phyloP scores from a whole-genome alignment of 2,113 vertebrate genomes.

The Illadopsis cleaveri region DNA sequence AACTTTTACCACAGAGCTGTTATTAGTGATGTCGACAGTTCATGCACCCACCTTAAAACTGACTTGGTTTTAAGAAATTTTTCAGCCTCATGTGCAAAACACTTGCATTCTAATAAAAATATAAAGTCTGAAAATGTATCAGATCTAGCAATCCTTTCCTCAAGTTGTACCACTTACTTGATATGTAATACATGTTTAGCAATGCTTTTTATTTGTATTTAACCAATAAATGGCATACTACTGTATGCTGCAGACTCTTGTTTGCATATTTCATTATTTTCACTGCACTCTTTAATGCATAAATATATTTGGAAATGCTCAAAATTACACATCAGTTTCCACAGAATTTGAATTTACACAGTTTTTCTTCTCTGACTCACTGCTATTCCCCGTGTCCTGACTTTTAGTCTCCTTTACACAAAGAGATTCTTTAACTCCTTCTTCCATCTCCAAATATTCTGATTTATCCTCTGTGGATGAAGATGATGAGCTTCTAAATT shows the following conservation, averaged over 20 bases:
- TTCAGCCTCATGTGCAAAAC: conserved; percentile 80
- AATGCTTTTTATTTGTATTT: conserved; percentile 72
- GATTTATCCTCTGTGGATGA: conserved; percentile 96
- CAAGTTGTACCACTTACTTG: conserved; percentile 71
- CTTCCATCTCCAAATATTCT: conserved; percentile 98
- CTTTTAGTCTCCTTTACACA: conserved; percentile 90
- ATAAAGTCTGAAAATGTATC: conserved; percentile 76
- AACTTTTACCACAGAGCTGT: conserved; percentile 76
- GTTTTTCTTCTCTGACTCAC: conserved; percentile 92
- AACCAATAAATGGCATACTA: conserved; percentile 74
- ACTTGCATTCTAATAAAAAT: conserved; percentile 83
- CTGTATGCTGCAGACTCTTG: conserved; percentile 70
- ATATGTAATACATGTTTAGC: conserved; percentile 75
- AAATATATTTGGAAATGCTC: conserved; percentile 75
- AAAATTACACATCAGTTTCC: conserved; percentile 95
- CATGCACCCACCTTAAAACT: conserved; percentile 65
- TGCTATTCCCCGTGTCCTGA: conserved; percentile 90
- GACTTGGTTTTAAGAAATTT: conserved; percentile 51
- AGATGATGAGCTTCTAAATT: conserved; percentile 88
- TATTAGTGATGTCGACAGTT: conserved; percentile 71
- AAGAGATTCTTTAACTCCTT: conserved; percentile 95
- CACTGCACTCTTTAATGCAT: conserved; percentile 81
- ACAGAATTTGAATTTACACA: conserved; percentile 90
- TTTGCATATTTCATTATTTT: conserved; percentile 82
- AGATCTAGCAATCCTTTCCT: conserved; percentile 67